A percentile compares a stretch with the other conserved stretches of the same genome.
phyloP scores from a whole-genome alignment of 2,888 invertebrate genomes.

The Strigamia crassipes region DNA sequence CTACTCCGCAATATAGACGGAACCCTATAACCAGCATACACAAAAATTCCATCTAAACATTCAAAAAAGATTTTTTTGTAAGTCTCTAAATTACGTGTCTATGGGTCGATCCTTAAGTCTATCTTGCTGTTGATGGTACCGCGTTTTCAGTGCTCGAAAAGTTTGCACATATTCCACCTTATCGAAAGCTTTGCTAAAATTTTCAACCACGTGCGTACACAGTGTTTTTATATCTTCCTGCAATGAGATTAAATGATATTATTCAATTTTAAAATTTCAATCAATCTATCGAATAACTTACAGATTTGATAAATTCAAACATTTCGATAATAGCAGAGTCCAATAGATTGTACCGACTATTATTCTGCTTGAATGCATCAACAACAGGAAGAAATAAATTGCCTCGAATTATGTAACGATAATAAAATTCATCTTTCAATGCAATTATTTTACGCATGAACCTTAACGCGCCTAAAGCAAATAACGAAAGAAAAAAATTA shows the following conservation, averaged over 20 bases:
- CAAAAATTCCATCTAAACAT: slow-evolving; percentile 28
- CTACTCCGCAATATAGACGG: slow-evolving; percentile 77
- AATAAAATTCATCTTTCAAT: slow-evolving; percentile 98
- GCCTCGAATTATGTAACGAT: slow-evolving; percentile 91
- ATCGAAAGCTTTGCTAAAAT: slow-evolving; percentile 91
- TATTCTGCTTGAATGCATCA: slow-evolving; percentile 94
- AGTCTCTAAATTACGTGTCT: slow-evolving; percentile 65
- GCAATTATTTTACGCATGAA: slow-evolving; percentile 97
- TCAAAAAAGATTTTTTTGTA: too few species aligned
- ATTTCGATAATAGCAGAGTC: slow-evolving; percentile 99
- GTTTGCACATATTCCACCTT: slow-evolving; percentile 97
- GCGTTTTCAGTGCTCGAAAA: slow-evolving; percentile 86
- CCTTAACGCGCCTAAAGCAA: slow-evolving; percentile 77
- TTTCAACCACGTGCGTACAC: slow-evolving; percentile 87
- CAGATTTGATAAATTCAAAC: slow-evolving; percentile 96
- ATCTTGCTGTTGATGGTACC: slow-evolving; percentile 91
- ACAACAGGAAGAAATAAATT: slow-evolving; percentile 95
- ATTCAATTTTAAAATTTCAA: neutral
- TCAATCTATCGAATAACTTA: slow-evolving; percentile 57
- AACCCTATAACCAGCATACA: slow-evolving; percentile 64
- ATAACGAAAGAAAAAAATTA: neutral
- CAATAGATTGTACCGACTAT: slow-evolving; percentile 95
- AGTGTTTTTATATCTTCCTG: slow-evolving; percentile 62
- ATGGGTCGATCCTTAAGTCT: slow-evolving; percentile 81
- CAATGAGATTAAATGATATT: slow-evolving; percentile 47